Evolutionary conservation across 1,140 invertebrate species (phyloP).

Genomic region (Temnothorax longispinosus): DNA sequence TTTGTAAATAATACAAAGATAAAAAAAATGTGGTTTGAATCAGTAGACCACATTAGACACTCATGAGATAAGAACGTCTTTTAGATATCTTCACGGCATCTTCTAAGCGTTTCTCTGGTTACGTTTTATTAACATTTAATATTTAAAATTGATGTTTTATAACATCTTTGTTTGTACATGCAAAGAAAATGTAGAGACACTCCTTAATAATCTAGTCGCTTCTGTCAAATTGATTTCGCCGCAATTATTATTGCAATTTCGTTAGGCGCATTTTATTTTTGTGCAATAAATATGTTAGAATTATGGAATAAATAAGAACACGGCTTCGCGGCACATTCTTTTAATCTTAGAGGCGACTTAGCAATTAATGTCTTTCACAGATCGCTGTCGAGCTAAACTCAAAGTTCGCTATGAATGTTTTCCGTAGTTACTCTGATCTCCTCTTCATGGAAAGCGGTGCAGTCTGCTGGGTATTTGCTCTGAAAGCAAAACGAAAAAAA

Average conservation of each 20-base stretch:
- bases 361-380: conserved; percentile 64
- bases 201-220: background rate
- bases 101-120: background rate
- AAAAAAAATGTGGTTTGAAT: background rate
- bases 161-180: conserved; percentile 21
- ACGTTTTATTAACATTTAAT: conserved; percentile 4
- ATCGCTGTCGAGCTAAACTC: conserved; percentile 66
- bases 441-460: conserved; percentile 91
- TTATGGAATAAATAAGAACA: conserved; percentile 17
- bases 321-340: background rate
- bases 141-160: background rate
- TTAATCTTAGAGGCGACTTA: conserved; percentile 17
- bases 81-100: background rate
- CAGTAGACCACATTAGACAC: background rate
- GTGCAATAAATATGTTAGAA: conserved; percentile 7
- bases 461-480: conserved; percentile 90
- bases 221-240: background rate
- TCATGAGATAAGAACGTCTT: background rate
- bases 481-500: conserved; percentile 83
- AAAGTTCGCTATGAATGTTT: conserved; percentile 92
- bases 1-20: conserved; percentile 3
- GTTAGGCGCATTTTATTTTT: background rate
- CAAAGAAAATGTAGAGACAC: conserved; percentile 10
- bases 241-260: background rate
- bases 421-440: conserved; percentile 92